phyloP scores from a whole-genome alignment of 1,140 invertebrate species.

The Polyergus mexicanus region DNA sequence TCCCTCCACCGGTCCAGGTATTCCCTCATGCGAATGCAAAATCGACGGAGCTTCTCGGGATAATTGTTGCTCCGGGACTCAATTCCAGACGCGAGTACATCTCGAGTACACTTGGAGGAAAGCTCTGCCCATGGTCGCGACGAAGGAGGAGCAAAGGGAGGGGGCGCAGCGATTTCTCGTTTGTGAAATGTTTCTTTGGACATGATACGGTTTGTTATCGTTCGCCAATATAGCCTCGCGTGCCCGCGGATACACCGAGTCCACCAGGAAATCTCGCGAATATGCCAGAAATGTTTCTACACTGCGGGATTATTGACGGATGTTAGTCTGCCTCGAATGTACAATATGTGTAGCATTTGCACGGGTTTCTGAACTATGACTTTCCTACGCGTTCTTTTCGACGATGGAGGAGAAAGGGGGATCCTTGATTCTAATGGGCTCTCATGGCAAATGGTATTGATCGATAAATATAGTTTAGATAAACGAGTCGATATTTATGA shows the following conservation, averaged over 20 bases:
- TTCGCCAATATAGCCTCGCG: slow-evolving; percentile 58
- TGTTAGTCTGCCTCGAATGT: slow-evolving; percentile 8
- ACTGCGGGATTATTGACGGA: slow-evolving; percentile 13
- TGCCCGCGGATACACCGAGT: slow-evolving; percentile 27
- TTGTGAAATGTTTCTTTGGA: slow-evolving; percentile 65
- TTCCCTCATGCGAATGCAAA: slow-evolving; percentile 78
- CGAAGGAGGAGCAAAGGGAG: background rate
- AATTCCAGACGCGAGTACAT: slow-evolving; percentile 72
- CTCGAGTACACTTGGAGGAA: slow-evolving; percentile 70
- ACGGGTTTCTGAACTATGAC: background rate
- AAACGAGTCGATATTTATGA: background rate
- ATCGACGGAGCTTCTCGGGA: slow-evolving; percentile 75
- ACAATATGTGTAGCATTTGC: background rate
- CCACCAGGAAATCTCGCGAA: slow-evolving; percentile 45
- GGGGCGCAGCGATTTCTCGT: slow-evolving; percentile 67
- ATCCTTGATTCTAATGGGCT: background rate
- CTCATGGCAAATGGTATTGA: background rate
- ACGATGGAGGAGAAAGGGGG: background rate
- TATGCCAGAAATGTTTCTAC: slow-evolving; percentile 48
- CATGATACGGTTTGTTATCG: slow-evolving; percentile 70
- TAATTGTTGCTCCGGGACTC: slow-evolving; percentile 78
- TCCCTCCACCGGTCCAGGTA: slow-evolving; percentile 57
- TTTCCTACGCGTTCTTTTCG: background rate
- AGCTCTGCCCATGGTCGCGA: slow-evolving; percentile 64
- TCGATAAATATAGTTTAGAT: background rate